Evolutionary conservation across 2,113 vertebrate genomes (phyloP).

Genomic region (Rhynchopsitta pachyrhyncha): DNA sequence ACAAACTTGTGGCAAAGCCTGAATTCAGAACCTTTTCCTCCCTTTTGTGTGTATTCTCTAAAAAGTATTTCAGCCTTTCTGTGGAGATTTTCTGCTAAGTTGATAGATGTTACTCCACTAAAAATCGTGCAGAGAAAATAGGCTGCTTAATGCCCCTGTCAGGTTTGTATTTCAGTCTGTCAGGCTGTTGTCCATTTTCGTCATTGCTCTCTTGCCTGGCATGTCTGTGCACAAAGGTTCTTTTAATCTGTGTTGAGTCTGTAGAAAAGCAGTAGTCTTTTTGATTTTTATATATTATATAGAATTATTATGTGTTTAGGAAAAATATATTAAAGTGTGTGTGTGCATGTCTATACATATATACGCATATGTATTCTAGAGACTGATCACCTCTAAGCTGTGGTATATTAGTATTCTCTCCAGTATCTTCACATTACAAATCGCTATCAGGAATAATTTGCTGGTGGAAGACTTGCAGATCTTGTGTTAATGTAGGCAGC

Average conservation of each 20-base stretch:
- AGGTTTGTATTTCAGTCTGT: background rate
- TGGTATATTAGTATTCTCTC: background rate
- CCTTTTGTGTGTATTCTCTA: background rate
- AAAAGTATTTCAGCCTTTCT: background rate
- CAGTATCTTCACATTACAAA: background rate
- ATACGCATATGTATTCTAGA: background rate
- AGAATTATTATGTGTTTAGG: background rate
- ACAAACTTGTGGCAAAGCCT: background rate
- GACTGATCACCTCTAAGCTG: background rate
- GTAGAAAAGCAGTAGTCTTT: background rate
- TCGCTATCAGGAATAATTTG: background rate
- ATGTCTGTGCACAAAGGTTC: background rate
- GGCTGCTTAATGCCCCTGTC: background rate
- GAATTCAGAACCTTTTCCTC: background rate
- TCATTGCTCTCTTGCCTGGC: background rate
- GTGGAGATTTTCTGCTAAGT: background rate
- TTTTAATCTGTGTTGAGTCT: background rate
- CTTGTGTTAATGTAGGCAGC: background rate
- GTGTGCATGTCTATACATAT: background rate
- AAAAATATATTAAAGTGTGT: background rate
- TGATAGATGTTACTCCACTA: background rate
- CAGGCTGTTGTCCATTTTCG: background rate
- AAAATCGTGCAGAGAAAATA: slow-evolving; percentile 10
- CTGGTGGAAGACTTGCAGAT: background rate
- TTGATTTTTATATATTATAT: background rate